Conservation (phyloP, 2,888 invertebrate genomes). For the Lasioglossum calceatum region DNA sequence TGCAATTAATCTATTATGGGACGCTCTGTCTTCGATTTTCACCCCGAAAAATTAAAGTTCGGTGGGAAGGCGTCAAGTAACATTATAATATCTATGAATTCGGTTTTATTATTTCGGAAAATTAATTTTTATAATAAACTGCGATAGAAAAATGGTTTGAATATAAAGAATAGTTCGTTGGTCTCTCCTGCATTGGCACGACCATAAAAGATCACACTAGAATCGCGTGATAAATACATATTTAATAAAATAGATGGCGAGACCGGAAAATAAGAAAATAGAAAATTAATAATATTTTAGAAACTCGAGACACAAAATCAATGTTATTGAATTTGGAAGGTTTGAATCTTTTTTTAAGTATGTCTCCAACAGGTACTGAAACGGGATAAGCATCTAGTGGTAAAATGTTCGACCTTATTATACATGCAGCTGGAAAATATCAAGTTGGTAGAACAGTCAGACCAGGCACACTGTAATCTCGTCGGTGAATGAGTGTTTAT, state of each 20-base stretch:
- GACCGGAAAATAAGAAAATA: background rate
- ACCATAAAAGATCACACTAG: background rate
- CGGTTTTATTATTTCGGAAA: background rate
- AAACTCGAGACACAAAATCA: background rate
- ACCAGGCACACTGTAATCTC: too few species aligned
- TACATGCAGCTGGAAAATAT: too few species aligned
- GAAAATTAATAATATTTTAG: background rate
- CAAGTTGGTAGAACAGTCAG: too few species aligned
- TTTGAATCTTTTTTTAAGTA: background rate
- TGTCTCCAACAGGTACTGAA: background rate
- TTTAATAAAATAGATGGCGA: background rate
- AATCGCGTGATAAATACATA: background rate
- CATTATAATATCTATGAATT: background rate
- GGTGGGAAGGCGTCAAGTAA: background rate
- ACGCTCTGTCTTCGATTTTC: background rate
- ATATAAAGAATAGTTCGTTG: background rate
- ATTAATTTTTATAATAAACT: background rate
- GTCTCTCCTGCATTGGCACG: background rate
- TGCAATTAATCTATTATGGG: background rate
- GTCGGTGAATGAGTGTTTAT: too few species aligned
- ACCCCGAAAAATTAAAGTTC: background rate
- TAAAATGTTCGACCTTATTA: background rate
- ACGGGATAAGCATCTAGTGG: background rate
- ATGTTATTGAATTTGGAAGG: too few species aligned
- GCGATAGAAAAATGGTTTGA: background rate